Evolutionary conservation across 1,140 invertebrate genomes (phyloP), one percentile per base, ranked within the genome.

Genomic region (Luehdorfia chinensis): DNA sequence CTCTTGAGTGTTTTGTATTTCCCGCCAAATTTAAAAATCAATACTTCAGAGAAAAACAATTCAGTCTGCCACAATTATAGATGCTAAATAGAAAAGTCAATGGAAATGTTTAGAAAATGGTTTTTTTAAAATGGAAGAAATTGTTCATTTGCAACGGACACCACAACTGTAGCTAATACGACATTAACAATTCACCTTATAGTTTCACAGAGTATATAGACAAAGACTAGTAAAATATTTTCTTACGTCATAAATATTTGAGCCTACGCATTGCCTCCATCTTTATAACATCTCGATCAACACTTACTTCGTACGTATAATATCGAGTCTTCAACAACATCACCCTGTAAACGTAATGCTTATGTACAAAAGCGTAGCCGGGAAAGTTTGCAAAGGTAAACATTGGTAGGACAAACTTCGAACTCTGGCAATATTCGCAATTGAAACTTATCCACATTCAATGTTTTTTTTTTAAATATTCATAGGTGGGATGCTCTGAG

Each of bases 141-240:
- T n/a, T 27, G 25, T 9, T 21, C 19, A 37, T 37, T 25, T 25
- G 7, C 14, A 27, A 9, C 8, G 8, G 11, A 27, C 25, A 6
- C 11, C 21, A 21, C 16, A 37, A 13, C 19, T 13, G 12, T 18
- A n/a, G n/a, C n/a, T n/a, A n/a, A n/a, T n/a, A n/a, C n/a, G n/a
- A n/a, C n/a, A n/a, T n/a, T n/a, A n/a, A n/a, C n/a, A n/a, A n/a
- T n/a, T n/a, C n/a, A n/a, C n/a, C n/a, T n/a, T n/a, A n/a, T n/a
- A n/a, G n/a, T n/a, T n/a, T n/a, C n/a, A n/a, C 16, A 23, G 36
- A 39, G 36, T 39, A 39, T 19, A 39, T 23, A 39, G 19, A 28
- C 23, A 43, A 28, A n/a, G 37, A 43, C 37, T 43, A 43, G 37
- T 43, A 28, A 43, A 43, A 15, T 28, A 43, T 28, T 31, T 1